Conservation (phyloP, 2,113 vertebrate genomes). For the Regulus satrapa region DNA sequence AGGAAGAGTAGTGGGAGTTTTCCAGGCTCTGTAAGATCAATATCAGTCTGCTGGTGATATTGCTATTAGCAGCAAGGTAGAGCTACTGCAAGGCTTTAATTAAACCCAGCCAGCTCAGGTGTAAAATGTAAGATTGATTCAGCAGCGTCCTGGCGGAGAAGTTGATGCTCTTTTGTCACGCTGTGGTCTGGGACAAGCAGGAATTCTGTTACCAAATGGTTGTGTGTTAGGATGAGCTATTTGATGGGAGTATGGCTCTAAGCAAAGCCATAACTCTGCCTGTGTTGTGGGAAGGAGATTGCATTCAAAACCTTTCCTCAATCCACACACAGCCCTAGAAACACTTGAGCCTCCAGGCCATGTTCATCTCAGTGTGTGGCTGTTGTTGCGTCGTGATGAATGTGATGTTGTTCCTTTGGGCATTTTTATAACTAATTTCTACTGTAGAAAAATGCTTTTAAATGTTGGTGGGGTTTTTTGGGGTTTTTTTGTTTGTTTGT, state of each 20-base stretch:
- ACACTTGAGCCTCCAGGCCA: background rate
- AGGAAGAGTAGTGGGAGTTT: background rate
- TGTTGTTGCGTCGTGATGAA: background rate
- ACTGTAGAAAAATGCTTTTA: background rate
- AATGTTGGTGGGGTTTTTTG: no score
- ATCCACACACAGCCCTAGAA: background rate
- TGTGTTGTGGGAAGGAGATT: background rate
- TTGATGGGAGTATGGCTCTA: conserved; percentile 20
- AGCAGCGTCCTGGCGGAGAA: background rate
- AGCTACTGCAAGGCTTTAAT: background rate
- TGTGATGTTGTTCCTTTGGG: background rate
- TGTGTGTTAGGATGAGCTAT: conserved; percentile 13
- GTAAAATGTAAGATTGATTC: conserved; percentile 38
- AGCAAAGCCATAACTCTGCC: conserved; percentile 27
- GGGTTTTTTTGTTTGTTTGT: no score
- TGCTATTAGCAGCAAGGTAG: background rate
- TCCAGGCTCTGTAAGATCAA: background rate
- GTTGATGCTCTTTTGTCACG: background rate
- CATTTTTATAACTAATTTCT: background rate
- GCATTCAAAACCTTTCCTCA: background rate
- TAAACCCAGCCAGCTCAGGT: conserved; percentile 24
- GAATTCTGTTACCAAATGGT: background rate
- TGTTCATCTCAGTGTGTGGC: background rate
- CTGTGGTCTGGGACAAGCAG: background rate
- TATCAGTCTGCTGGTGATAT: background rate